Conservation (phyloP, 2,888 invertebrate species). For the Ormyrus thymus region DNA sequence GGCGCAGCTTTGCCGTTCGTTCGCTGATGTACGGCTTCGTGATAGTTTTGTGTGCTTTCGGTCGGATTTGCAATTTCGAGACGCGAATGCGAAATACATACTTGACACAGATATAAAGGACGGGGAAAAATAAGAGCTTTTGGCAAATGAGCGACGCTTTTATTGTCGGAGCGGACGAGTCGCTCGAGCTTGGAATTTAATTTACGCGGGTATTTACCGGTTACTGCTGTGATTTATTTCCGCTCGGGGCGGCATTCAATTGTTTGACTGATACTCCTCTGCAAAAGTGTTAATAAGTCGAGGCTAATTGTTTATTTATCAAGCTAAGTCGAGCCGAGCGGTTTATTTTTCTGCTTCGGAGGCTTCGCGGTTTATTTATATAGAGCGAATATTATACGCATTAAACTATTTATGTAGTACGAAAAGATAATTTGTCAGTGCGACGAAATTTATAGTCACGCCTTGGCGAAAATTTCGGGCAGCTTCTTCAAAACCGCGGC, state of each 20-base stretch:
- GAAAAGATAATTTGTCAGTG: too few species aligned
- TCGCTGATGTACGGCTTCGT: not conserved
- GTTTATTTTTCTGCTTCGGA: not conserved
- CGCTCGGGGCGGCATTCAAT: too few species aligned
- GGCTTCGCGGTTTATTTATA: too few species aligned
- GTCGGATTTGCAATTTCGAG: slow-evolving; percentile 15
- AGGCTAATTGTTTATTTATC: not conserved
- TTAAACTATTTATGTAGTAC: too few species aligned
- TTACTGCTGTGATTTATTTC: too few species aligned
- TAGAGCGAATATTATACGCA: too few species aligned
- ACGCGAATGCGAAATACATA: slow-evolving; percentile 15
- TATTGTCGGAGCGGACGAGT: slow-evolving; percentile 8
- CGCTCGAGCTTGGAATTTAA: not conserved
- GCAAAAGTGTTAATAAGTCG: not conserved
- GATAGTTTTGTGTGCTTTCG: not conserved
- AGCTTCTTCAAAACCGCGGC: too few species aligned
- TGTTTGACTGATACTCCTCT: not conserved
- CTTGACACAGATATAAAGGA: slow-evolving; percentile 23
- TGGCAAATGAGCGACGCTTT: slow-evolving; percentile 32
- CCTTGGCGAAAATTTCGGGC: too few species aligned
- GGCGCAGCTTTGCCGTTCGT: not conserved
- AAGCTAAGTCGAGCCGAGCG: not conserved
- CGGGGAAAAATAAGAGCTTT: slow-evolving; percentile 4
- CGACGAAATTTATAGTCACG: too few species aligned
- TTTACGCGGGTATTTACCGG: slow-evolving; percentile 1